Evolutionary conservation across 2,113 vertebrate genomes (phyloP), one percentile per base, ranked within the genome.

Genomic region (Macrotis lagotis): DNA sequence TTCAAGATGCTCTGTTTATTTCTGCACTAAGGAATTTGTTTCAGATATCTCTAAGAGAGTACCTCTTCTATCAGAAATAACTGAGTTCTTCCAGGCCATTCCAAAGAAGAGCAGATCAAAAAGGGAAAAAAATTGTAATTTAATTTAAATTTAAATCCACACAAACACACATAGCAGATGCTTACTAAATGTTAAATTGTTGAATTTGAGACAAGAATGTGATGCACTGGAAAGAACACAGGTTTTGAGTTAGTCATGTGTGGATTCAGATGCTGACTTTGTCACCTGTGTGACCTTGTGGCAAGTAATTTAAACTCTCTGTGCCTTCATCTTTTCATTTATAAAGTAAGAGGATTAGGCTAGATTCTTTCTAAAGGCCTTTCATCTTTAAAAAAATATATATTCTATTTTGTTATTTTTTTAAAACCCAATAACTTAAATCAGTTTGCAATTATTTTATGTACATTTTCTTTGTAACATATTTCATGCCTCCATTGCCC

Each of bases 11-110:
- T 74, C 59, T 83, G 66, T 44, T 83, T 83, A 83, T 83, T 44
- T 83, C 66, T 22, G 66, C n/a, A 8, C 66, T 44, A 51, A 28
- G 89, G 95, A 92, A 49, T 53, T 94, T 88, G 51, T 25, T 92
- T 59, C 53, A 28, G 3, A 55, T 52, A 31, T 88, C 49, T 88
- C 25, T 48, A 83, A 90, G 12, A 93, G 95, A 95, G 94, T 66
- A n/a, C 28, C 26, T 2, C 93, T 95, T 94, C 91, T 97, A 48
- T 51, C 51, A 59, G 50, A 91, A 95, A 94, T 66, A 19, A 94
- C 52, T 50, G 50, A 95, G 94, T 91, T 83, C 22, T 37, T 52
- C 16, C 53, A 93, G 44, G 3, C 16, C 66, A 47, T 93, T 96
- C 88, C 31, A n/a, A 92, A 88, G 91, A 93, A 26, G 37, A 90